Percentiles rank a stretch among this genome's conserved stretches.
Conservation (phyloP, 1,140 invertebrate species). For the Pantala flavescens region DNA sequence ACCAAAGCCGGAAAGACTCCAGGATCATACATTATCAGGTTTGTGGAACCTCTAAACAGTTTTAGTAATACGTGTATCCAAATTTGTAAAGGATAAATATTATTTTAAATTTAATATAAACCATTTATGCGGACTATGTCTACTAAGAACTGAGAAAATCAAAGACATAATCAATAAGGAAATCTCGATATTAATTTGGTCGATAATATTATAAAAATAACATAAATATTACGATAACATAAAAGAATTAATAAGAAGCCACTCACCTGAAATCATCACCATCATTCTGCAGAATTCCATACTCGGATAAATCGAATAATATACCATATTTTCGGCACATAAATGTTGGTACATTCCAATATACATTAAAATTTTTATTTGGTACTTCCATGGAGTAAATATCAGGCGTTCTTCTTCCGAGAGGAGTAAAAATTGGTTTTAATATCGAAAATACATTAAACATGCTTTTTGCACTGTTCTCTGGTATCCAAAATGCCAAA, state of each 20-base stretch:
- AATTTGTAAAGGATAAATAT: constrained; percentile 22
- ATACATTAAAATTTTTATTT: constrained; percentile 42
- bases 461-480: neutral
- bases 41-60: constrained; percentile 48
- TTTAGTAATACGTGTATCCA: too few relatives aligned
- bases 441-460: neutral
- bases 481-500: too few relatives aligned
- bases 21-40: constrained; percentile 64
- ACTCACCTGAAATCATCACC: constrained; percentile 21
- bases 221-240: too few relatives aligned
- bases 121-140: too few relatives aligned
- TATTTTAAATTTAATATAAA: neutral
- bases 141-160: too few relatives aligned
- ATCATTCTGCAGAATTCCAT: constrained; percentile 55
- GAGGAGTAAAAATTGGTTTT: neutral
- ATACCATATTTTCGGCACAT: constrained; percentile 56
- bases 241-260: neutral
- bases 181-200: too few relatives aligned
- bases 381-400: neutral
- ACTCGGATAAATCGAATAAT: constrained; percentile 47
- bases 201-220: too few relatives aligned
- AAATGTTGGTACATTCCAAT: constrained; percentile 69
- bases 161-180: too few relatives aligned
- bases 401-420: neutral
- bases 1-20: constrained; percentile 61